A percentile compares a stretch with the other conserved stretches of the same genome.
Conservation (phyloP, 2,113 vertebrate genomes). For the Bubo scandiacus region DNA sequence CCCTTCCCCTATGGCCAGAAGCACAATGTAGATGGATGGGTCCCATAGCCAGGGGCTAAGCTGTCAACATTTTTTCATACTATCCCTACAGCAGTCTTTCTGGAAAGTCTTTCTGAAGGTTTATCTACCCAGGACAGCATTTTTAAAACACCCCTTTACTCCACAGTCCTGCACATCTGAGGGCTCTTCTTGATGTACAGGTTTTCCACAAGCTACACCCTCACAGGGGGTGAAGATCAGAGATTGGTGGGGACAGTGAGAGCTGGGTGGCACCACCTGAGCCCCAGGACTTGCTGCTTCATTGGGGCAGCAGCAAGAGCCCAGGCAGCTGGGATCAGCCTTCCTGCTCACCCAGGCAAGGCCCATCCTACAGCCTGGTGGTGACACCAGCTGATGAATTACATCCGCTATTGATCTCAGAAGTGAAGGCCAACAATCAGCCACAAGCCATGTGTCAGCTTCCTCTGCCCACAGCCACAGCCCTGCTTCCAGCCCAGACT, state of each 20-base stretch:
- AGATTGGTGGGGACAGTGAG: fast-evolving
- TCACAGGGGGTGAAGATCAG: neutral
- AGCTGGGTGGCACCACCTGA: neutral
- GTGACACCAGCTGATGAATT: neutral
- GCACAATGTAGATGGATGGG: neutral
- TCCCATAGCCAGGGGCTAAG: neutral
- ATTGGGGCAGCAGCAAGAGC: neutral
- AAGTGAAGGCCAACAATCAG: neutral
- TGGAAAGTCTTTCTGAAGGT: neutral
- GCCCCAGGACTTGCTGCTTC: neutral
- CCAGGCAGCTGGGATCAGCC: neutral
- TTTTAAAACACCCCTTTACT: neutral
- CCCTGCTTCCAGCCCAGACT: neutral
- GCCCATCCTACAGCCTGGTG: neutral
- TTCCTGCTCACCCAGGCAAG: neutral
- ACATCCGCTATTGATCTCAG: neutral
- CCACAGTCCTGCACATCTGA: fast-evolving
- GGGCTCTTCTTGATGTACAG: neutral
- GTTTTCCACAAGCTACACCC: neutral
- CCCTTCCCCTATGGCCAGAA: neutral
- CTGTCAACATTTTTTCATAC: neutral
- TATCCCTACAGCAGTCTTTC: neutral
- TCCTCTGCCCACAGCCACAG: neutral
- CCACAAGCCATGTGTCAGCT: neutral
- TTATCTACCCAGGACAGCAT: neutral